phyloP scores from a whole-genome alignment of 2,797 vertebrate species.

The Echiichthys vipera region DNA sequence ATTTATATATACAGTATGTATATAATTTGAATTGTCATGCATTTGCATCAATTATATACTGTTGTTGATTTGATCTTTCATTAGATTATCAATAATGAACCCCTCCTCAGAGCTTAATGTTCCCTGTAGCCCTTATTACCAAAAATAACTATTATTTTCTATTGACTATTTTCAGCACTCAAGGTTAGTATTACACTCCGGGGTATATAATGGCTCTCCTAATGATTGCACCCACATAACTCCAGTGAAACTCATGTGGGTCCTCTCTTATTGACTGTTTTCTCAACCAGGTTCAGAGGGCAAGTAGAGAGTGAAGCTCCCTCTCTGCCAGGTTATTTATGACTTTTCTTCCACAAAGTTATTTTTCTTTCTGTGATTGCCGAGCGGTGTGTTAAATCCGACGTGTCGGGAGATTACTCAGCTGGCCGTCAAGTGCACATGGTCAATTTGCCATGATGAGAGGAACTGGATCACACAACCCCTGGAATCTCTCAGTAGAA shows the following conservation, averaged over 20 bases:
- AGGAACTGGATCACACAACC: slow-evolving; percentile 75
- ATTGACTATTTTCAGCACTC: slow-evolving; percentile 58
- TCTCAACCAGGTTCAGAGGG: slow-evolving; percentile 78
- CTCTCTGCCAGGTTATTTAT: slow-evolving; percentile 80
- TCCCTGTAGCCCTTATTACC: slow-evolving; percentile 43
- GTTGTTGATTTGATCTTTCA: slow-evolving; percentile 6
- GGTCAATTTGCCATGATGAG: slow-evolving; percentile 84
- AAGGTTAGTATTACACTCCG: slow-evolving; percentile 55
- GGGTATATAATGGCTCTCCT: slow-evolving; percentile 66
- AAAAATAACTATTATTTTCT: slow-evolving; percentile 49
- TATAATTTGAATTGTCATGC: slow-evolving; percentile 2
- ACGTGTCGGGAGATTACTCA: slow-evolving; percentile 83
- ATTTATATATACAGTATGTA: neutral
- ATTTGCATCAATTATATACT: neutral
- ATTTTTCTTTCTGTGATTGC: slow-evolving; percentile 84
- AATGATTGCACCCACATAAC: slow-evolving; percentile 74
- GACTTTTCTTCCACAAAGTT: slow-evolving; percentile 81
- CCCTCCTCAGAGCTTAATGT: slow-evolving; percentile 14
- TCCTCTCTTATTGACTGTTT: slow-evolving; percentile 78
- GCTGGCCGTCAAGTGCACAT: slow-evolving; percentile 80
- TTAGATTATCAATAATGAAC: slow-evolving; percentile 7
- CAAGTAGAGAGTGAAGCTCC: slow-evolving; percentile 80
- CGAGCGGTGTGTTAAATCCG: slow-evolving; percentile 81
- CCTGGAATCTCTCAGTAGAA: slow-evolving; percentile 74
- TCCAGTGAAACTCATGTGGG: slow-evolving; percentile 63